A percentile compares a stretch with the other conserved stretches of the same genome.
Conservation (phyloP, 2,797 vertebrate genomes). For the Antrozous pallidus region DNA sequence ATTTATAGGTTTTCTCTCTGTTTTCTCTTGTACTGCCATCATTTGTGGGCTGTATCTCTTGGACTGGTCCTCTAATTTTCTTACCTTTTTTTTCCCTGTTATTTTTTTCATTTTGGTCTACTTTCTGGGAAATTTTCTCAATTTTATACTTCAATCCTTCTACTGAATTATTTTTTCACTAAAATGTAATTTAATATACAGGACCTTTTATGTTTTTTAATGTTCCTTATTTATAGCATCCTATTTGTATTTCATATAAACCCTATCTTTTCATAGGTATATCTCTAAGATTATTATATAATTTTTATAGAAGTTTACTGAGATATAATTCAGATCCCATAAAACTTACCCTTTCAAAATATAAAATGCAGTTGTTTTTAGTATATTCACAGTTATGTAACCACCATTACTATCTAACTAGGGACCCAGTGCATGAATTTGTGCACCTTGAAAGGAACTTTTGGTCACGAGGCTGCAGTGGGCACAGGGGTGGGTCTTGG, state of each 20-base stretch:
- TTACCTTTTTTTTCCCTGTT: background rate
- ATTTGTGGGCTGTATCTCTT: background rate
- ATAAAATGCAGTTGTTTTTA: background rate
- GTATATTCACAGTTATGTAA: background rate
- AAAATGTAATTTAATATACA: background rate
- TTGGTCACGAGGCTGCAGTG: too few species aligned
- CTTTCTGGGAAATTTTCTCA: background rate
- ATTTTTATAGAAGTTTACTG: background rate
- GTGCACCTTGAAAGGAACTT: too few species aligned
- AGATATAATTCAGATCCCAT: background rate
- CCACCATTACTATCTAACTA: background rate
- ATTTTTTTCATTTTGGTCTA: background rate
- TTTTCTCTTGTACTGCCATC: background rate
- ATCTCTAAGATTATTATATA: background rate
- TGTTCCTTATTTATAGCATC: background rate
- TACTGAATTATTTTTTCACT: slow-evolving; percentile 2
- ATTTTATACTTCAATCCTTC: background rate
- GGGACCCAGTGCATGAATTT: too few species aligned
- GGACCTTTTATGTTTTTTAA: background rate
- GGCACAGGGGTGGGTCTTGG: too few species aligned
- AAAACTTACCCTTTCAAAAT: background rate
- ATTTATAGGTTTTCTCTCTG: background rate
- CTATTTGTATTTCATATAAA: background rate
- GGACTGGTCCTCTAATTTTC: slow-evolving; percentile 1
- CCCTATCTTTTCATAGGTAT: background rate